Conservation (phyloP, 2,797 vertebrate species). For the Manis javanica region DNA sequence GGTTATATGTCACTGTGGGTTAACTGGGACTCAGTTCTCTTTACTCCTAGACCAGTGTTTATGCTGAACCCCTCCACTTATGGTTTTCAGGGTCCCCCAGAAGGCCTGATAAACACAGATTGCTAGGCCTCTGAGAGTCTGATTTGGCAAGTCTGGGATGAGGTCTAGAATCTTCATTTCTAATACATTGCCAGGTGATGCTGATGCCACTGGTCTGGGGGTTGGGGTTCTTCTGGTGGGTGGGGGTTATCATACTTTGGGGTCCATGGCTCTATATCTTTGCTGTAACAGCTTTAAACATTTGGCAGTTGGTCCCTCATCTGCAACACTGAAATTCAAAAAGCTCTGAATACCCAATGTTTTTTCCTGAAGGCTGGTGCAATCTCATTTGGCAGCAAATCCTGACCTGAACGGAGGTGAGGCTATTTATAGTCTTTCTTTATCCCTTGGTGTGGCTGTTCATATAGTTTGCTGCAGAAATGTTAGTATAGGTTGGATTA, state of each 20-base stretch:
- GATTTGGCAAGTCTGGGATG: background rate
- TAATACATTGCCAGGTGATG: background rate
- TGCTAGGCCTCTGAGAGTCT: background rate
- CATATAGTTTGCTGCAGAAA: background rate
- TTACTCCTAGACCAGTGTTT: background rate
- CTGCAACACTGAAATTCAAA: background rate
- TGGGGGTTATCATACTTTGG: background rate
- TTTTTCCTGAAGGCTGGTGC: background rate
- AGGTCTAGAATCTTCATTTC: background rate
- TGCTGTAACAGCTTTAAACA: background rate
- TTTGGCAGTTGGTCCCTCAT: background rate
- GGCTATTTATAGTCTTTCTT: conserved; percentile 16
- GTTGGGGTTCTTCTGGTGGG: no score
- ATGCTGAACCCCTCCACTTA: background rate
- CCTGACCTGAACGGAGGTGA: background rate
- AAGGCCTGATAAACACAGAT: background rate
- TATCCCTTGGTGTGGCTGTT: background rate
- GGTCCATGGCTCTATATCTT: background rate
- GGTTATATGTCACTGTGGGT: background rate
- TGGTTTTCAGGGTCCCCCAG: background rate
- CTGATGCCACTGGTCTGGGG: background rate
- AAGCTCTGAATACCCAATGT: background rate
- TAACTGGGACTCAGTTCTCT: background rate
- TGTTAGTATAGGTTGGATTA: background rate
- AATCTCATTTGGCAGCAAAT: background rate